Percentiles rank a stretch among this genome's conserved stretches.
phyloP scores from a whole-genome alignment of 2,113 vertebrate genomes.

The Entomyzon cyanotis region DNA sequence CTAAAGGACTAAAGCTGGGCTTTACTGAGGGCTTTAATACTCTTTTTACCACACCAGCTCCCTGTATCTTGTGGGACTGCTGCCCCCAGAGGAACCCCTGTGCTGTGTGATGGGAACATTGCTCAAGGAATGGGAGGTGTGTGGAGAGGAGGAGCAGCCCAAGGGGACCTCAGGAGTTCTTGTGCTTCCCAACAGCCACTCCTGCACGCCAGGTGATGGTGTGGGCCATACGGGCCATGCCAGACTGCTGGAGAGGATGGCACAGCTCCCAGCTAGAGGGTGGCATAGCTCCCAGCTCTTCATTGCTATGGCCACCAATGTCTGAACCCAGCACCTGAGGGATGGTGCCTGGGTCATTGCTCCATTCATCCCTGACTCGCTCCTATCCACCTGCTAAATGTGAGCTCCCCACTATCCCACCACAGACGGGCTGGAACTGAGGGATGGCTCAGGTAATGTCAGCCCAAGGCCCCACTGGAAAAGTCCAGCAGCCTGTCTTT shows the following conservation, averaged over 20 bases:
- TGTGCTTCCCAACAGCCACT: not conserved
- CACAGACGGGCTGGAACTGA: not conserved
- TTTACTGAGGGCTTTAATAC: not conserved
- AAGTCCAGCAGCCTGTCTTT: not conserved
- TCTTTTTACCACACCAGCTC: rapidly evolving
- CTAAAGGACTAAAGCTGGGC: not conserved
- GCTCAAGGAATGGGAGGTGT: not conserved
- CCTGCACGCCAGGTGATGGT: not conserved
- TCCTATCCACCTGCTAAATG: not conserved
- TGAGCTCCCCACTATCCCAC: not conserved
- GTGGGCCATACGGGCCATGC: rapidly evolving
- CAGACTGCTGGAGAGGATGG: not conserved
- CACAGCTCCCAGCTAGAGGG: not conserved
- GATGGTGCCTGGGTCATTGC: not conserved
- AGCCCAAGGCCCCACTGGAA: not conserved
- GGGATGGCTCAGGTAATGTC: not conserved
- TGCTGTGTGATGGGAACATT: rapidly evolving
- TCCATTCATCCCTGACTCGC: not conserved
- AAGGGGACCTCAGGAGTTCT: not conserved
- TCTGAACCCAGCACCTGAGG: not conserved
- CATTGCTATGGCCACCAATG: not conserved
- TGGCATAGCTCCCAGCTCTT: not conserved
- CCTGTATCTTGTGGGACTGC: rapidly evolving
- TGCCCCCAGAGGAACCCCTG: not conserved
- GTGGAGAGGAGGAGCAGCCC: not conserved